Evolutionary conservation across 2,113 vertebrate species (phyloP), one percentile per base, ranked within the genome.

Genomic region (Tragulus kanchil): DNA sequence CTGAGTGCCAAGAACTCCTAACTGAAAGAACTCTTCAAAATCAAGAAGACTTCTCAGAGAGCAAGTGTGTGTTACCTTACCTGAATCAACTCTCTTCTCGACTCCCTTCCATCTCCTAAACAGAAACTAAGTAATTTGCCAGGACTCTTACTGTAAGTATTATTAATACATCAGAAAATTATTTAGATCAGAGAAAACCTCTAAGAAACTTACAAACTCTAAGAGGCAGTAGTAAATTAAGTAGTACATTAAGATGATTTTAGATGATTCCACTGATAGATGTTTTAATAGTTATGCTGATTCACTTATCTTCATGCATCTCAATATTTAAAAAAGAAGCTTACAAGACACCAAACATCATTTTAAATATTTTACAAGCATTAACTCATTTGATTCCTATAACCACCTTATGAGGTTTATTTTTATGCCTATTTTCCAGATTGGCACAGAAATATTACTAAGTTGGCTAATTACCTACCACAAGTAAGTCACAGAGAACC

Each of bases 311-410:
- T 71, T 92, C 85, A 77, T 48, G 23, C 11, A 52, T 91, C 87
- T 96, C 31, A 65, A n/a, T 54, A 56, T 26, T 61, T 26, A 87
- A 87, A 86, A 86, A 23, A 73, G 48, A 69, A 59, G 16, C 48
- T 81, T 54, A 10, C 73, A 90, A 54, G 12, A 87, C 42, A 75
- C 52, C 36, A 71, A 65, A 19, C 10, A 75, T 87, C 11, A 67
- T 6, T 77, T 81, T 31, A 93, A 82, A 78, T 69, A 17, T 8
- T 85, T 88, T 62, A n/a, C 48, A 91, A 87, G 14, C 54, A 89
- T 93, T 62, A 92, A 78, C 31, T 85, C 52, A 88, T 45, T 65
- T 94, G 48, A 89, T 64, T 95, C 48, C 42, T 64, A 15, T n/a
- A 96, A 71, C 69, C 79, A n/a, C 15, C 42, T 82, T 52, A 45